Percentiles rank a stretch among this genome's conserved stretches.
phyloP scores from a whole-genome alignment of 1,140 invertebrate genomes.

The Neotoxoptera formosana region DNA sequence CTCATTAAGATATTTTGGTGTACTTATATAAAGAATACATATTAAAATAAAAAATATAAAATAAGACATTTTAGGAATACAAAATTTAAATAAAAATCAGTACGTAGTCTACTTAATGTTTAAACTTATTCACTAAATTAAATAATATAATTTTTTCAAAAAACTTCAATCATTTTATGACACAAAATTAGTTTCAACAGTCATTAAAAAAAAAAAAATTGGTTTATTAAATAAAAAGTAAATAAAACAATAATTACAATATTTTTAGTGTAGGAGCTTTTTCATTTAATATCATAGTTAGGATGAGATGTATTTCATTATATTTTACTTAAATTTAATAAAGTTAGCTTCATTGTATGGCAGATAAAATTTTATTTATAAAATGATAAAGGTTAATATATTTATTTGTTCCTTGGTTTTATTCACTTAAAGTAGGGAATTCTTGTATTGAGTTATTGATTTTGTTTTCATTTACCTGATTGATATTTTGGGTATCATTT shows the following conservation, averaged over 20 bases:
- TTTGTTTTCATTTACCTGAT: background rate
- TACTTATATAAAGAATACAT: background rate
- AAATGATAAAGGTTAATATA: background rate
- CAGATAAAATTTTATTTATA: background rate
- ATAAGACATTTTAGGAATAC: background rate
- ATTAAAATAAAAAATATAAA: background rate
- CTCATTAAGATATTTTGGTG: background rate
- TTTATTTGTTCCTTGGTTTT: background rate
- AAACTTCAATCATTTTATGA: background rate
- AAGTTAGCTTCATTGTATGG: background rate
- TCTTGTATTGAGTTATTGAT: background rate
- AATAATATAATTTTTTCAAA: background rate
- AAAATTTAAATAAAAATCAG: constrained; percentile 12
- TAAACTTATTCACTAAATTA: background rate
- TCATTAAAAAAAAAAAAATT: background rate
- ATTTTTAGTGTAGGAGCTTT: background rate
- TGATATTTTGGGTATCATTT: background rate
- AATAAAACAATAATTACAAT: background rate
- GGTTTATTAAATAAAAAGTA: background rate
- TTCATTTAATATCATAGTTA: background rate
- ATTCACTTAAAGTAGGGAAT: background rate
- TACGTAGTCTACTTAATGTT: background rate
- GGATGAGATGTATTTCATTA: background rate
- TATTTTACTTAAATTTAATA: background rate
- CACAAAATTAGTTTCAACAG: background rate